These are phyloP conservation scores for Mycetomoellerius zeteki DNA, from an alignment of 1,140 invertebrate species.

Conservation along the genomic window DNA sequence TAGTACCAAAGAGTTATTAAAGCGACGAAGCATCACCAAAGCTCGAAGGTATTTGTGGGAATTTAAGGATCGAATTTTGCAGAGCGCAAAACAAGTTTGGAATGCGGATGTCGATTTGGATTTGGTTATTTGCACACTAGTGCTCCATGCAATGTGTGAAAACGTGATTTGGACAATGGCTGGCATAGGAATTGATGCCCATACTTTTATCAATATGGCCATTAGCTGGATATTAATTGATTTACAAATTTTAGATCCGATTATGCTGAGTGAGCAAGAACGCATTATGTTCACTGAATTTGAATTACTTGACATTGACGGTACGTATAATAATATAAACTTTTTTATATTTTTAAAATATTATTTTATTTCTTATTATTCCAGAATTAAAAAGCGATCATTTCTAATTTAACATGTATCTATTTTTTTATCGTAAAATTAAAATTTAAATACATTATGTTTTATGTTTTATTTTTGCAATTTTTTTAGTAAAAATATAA, in stretches of 20 bases:
- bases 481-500: neutral
- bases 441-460: neutral
- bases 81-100: conserved; percentile 37
- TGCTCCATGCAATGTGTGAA: conserved; percentile 57
- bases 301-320: neutral
- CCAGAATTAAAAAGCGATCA: neutral
- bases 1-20: conserved; percentile 18
- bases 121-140: conserved; percentile 33
- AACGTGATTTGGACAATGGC: conserved; percentile 50
- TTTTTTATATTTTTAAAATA: neutral
- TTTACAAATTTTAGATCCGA: conserved; percentile 29
- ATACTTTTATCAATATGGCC: conserved; percentile 60
- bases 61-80: conserved; percentile 50
- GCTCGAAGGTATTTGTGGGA: conserved; percentile 35
- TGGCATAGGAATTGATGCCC: conserved; percentile 29
- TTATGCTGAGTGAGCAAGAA: neutral
- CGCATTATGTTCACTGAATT: neutral
- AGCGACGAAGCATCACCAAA: neutral
- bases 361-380: neutral
- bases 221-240: conserved; percentile 54
- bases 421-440: neutral
- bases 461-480: neutral
- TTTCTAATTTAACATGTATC: neutral
- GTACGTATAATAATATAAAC: neutral
- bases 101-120: neutral